Percentiles rank a stretch among this genome's conserved stretches.
These are phyloP conservation scores for Heterotis niloticus DNA, from an alignment of 2,113 vertebrate genomes.

Conservation along the genomic window DNA sequence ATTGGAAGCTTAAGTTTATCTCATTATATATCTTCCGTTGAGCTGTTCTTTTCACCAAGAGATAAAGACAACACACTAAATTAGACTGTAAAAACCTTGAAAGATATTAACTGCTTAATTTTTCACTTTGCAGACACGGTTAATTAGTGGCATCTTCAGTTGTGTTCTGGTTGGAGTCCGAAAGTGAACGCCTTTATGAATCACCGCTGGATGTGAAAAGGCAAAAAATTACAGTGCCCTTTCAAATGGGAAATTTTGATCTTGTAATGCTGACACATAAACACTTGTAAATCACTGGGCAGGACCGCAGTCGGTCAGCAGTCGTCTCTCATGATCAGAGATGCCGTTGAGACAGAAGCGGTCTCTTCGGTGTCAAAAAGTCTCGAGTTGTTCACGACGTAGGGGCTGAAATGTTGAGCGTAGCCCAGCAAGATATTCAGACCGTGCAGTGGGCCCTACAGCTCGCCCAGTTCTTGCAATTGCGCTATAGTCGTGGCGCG, in stretches of 20 bases:
- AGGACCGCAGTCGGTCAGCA: background rate
- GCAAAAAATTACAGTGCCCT: background rate
- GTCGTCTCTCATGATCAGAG: background rate
- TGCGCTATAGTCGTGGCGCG: constrained; percentile 72
- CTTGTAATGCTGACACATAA: background rate
- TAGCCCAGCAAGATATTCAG: constrained; percentile 49
- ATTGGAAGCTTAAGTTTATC: background rate
- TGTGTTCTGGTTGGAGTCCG: background rate
- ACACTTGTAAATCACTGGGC: background rate
- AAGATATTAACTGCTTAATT: background rate
- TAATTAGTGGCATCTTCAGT: background rate
- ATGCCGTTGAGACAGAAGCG: background rate
- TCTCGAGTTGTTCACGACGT: constrained; percentile 56
- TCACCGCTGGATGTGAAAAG: background rate
- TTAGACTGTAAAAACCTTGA: background rate
- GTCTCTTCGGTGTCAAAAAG: background rate
- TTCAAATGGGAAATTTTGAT: background rate
- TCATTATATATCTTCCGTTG: background rate
- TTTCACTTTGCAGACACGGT: background rate
- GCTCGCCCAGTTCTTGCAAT: constrained; percentile 53
- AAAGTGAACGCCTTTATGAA: background rate
- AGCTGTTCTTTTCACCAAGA: constrained; percentile 2
- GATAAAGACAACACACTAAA: background rate
- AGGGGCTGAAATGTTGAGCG: constrained; percentile 45
- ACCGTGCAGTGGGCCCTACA: constrained; percentile 56